A percentile compares a stretch with the other conserved stretches of the same genome.
Conservation (phyloP, 2,113 vertebrate genomes). For the Carassius gibelio region DNA sequence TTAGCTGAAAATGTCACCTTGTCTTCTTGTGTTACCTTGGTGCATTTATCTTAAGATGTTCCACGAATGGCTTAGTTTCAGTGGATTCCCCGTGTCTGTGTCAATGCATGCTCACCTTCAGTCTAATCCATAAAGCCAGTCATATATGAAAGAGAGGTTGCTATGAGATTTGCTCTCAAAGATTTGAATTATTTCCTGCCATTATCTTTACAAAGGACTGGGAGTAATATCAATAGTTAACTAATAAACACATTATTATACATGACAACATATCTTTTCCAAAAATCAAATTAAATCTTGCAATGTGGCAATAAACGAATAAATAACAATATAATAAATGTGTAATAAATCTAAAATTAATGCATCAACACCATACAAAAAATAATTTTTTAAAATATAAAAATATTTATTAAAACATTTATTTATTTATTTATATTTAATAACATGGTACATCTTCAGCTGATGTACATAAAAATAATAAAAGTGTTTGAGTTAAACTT, state of each 20-base stretch:
- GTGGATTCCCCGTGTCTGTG: conserved; percentile 4
- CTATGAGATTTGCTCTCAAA: background rate
- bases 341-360: background rate
- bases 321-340: background rate
- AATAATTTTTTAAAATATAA: too few species aligned
- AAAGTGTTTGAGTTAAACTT: background rate
- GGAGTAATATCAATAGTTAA: background rate
- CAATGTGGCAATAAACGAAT: background rate
- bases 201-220: background rate
- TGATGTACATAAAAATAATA: background rate
- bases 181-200: background rate
- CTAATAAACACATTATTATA: background rate
- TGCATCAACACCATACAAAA: background rate
- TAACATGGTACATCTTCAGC: background rate
- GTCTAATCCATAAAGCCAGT: background rate
- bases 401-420: background rate
- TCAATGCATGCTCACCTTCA: conserved; percentile 4
- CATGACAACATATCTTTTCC: background rate
- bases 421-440: background rate
- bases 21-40: conserved; percentile 59
- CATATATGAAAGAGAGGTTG: conserved; percentile 3
- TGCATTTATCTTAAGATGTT: conserved; percentile 59
- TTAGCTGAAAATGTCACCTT: conserved; percentile 74
- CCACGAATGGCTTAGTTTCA: conserved; percentile 47
- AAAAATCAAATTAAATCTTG: background rate